These are phyloP conservation scores for Grammomys surdaster DNA, from an alignment of 2,113 vertebrate genomes.

Conservation along the genomic window DNA sequence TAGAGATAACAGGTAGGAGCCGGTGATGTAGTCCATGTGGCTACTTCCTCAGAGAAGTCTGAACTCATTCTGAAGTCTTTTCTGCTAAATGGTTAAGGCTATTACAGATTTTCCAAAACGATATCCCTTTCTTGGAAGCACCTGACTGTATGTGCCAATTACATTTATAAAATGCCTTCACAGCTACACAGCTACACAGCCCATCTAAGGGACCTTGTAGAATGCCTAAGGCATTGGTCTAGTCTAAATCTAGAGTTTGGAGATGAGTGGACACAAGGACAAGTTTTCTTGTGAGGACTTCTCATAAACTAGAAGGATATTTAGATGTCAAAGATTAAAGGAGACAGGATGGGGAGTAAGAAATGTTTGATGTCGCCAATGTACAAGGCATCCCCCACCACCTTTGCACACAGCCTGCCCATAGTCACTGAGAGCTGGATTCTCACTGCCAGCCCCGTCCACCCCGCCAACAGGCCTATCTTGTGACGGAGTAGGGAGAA, in stretches of 20 bases:
- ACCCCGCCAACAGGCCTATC: not conserved
- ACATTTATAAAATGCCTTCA: slow-evolving; percentile 21
- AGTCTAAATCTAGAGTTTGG: not conserved
- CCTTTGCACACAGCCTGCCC: not conserved
- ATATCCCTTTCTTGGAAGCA: slow-evolving; percentile 9
- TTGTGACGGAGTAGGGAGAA: not conserved
- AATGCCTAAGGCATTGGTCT: not conserved
- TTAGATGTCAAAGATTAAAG: not conserved
- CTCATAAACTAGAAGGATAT: not conserved
- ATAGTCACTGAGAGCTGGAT: not conserved
- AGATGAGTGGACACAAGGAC: not conserved
- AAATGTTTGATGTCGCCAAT: not conserved
- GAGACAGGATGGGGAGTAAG: not conserved
- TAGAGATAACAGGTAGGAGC: not conserved
- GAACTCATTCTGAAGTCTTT: slow-evolving; percentile 18
- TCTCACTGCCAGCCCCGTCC: not conserved
- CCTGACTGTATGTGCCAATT: not conserved
- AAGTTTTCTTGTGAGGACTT: not conserved
- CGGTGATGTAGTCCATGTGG: not conserved
- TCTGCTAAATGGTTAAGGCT: not conserved
- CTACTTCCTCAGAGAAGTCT: not conserved
- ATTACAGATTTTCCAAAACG: not conserved
- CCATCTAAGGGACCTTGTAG: not conserved
- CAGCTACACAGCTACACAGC: not conserved
- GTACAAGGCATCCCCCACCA: not conserved